Base-by-base conservation (phyloP, 2,797 vertebrate species). In the Coregonus sp. region DNA sequence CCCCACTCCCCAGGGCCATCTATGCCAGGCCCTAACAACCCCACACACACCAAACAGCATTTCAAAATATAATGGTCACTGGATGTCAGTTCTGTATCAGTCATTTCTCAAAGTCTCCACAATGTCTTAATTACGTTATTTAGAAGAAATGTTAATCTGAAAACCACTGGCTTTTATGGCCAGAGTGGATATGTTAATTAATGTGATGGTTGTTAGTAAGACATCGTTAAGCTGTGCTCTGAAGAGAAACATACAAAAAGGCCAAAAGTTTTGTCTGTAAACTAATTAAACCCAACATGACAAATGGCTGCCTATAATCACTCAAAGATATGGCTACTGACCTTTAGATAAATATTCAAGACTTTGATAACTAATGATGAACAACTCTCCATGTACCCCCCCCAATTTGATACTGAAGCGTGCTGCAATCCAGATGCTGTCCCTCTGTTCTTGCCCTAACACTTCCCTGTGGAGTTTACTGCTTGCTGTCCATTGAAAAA, bases 101-200 rank as follows among this genome's bases (percentile, higher is more conserved):
- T 50, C 25, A 74, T 72, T 63, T 68, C 70, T 73, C 65, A 56
- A 20, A 25, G 70, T 63, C 25, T 69, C 56, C 70, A 61, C 11
- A 1, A 25, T 59, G 74, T 67, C 18, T 72, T 86, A 82, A 86
- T 86, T 47, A 47, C 9, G 40, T 47, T 47, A 12, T 47, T 47
- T 47, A 47, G 83, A 78, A 84, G 80, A 70, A 75, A 61, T 61
- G 7, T 61, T 61, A 78, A 79, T 47, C 40, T 80, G 78, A 86
- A 84, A 80, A 79, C 75, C 80, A 81, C 70, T 87, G 86, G 81
- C 86, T 87, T 88, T 89, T 84, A 87, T 78, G 84, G 80, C 72
- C n/a, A 15, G 18, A 50, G 66, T 2, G 12, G 68, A 51, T 31
- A 52, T 78, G 88, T 87, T 85, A 88, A 85, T 90, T 81, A 86